phyloP scores from a whole-genome alignment of 2,888 invertebrate species.

The Trissolcus japonicus region DNA sequence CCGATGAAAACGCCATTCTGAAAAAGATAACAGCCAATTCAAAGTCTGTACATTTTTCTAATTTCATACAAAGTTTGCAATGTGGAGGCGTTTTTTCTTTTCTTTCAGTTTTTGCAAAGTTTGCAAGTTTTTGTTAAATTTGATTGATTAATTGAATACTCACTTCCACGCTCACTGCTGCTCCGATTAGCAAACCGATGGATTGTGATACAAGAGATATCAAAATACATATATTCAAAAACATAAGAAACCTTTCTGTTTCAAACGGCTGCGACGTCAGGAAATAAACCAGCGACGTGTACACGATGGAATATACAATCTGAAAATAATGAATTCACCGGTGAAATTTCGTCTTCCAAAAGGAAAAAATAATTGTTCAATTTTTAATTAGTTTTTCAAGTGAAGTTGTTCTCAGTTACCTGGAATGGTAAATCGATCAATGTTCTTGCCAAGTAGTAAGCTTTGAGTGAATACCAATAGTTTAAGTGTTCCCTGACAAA shows the following conservation, averaged over 20 bases:
- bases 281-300: constrained; percentile 89
- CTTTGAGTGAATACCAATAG: constrained; percentile 97
- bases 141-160: constrained; percentile 30
- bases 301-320: constrained; percentile 74
- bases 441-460: constrained; percentile 98
- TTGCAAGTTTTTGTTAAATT: neutral
- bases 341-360: neutral
- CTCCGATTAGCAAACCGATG: constrained; percentile 93
- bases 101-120: too few species aligned
- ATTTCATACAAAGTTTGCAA: neutral
- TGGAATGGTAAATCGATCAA: constrained; percentile 97
- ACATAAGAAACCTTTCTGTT: constrained; percentile 87
- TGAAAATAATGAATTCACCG: constrained; percentile 66
- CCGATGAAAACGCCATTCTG: constrained; percentile 84
- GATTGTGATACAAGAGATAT: constrained; percentile 95
- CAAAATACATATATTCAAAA: constrained; percentile 85
- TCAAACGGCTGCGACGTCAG: constrained; percentile 97
- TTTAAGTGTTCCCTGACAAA: constrained; percentile 96
- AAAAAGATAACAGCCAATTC: neutral
- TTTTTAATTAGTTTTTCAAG: constrained; percentile 7
- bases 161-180: constrained; percentile 91
- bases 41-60: neutral
- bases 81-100: too few species aligned
- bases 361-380: neutral
- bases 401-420: constrained; percentile 78